Conservation (phyloP, 1,140 invertebrate genomes). For the Diplogasteroides magnus region DNA sequence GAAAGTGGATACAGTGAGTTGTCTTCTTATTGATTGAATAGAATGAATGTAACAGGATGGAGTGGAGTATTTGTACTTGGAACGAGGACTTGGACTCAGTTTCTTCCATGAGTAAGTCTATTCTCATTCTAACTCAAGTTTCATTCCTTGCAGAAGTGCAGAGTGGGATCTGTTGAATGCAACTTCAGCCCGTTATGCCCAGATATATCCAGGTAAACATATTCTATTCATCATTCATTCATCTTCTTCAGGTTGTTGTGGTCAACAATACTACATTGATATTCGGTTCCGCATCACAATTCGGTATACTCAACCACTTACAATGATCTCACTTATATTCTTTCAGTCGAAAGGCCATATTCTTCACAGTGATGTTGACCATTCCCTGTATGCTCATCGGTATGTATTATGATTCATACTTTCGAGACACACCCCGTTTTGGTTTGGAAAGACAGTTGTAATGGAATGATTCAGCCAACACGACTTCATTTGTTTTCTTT, state of each 20-base stretch:
- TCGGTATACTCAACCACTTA: too few relatives aligned
- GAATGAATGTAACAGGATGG: too few relatives aligned
- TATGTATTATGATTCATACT: slow-evolving; percentile 3
- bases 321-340: too few relatives aligned
- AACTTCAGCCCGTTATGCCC: slow-evolving; percentile 38
- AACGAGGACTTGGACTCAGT: slow-evolving; percentile 50
- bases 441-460: not conserved
- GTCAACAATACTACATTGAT: slow-evolving; percentile 70
- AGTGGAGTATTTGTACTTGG: slow-evolving; percentile 44
- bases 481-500: slow-evolving; percentile 79
- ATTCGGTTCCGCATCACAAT: slow-evolving; percentile 91
- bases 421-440: too few relatives aligned
- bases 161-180: slow-evolving; percentile 83
- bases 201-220: slow-evolving; percentile 53
- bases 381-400: slow-evolving; percentile 75
- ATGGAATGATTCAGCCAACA: slow-evolving; percentile 51
- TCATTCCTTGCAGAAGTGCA: slow-evolving; percentile 64
- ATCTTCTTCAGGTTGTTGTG: slow-evolving; percentile 56
- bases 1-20: not conserved
- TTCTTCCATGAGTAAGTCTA: slow-evolving; percentile 43
- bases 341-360: slow-evolving; percentile 85
- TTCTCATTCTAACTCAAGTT: not conserved
- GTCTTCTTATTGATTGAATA: slow-evolving; percentile 38
- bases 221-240: too few relatives aligned
- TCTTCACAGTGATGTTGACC: slow-evolving; percentile 93